Evolutionary conservation across 2,113 vertebrate genomes (phyloP), one percentile per base, ranked within the genome.

Genomic region (Butastur rufipennis): DNA sequence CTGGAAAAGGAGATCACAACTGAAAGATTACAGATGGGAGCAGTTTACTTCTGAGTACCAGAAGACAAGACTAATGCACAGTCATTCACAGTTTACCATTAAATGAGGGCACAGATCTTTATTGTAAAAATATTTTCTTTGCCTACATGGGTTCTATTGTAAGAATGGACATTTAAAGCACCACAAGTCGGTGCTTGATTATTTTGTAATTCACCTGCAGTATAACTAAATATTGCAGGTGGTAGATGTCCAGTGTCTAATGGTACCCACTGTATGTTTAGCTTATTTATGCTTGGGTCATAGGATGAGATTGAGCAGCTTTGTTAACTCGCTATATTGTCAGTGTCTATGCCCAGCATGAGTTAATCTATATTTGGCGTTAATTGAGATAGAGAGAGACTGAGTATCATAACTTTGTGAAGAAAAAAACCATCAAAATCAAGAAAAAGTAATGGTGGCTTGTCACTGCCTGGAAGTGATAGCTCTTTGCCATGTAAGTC

Each of bases 91-190:
- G 73, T 91, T 95, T 97, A 90, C 94, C 66, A 22, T 87, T 95
- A 93, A 93, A 80, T 5, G 31, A 86, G 95, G 95, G 93, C 91
- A 91, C 87, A 87, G 93, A 77, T 95, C 52, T 95, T 82, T 67
- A 62, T 45, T 88, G 71, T 91, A 83, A 86, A 86, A 71, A 27
- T 27, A 45, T 40, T 75, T 81, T 32, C 42, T 68, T 90, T 82
- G 86, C 18, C 80, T 81, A 36, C 14, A 3, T 70, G 68, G 47
- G 40, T 73, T 94, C 61, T 68, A 1, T 78, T 16, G 0, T 78
- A 63, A 90, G 77, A 88, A 72, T 32, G 34, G 82, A 62, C 55
- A 22, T 22, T 77, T 32, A 45, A 66, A 90, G 81, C 81, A 83
- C 67, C 38, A 78, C 23, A 13, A 21, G 21, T 42, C 3, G 1